Conservation (phyloP, 1,140 invertebrate species). For the Pentalonia nigronervosa region DNA sequence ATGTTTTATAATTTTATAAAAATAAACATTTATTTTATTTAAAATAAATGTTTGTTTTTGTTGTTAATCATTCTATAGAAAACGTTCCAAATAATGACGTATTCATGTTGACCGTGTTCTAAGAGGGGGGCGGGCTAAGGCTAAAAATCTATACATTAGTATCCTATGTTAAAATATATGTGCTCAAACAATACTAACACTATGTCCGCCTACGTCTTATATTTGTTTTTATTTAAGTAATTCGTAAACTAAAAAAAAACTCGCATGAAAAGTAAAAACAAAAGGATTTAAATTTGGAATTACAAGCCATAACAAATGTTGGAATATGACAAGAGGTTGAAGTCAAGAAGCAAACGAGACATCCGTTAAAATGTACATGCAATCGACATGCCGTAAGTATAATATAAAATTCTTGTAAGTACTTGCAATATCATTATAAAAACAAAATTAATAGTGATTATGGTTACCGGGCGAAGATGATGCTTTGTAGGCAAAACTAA, state of each 20-base stretch:
- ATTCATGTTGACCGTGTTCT: too few relatives aligned
- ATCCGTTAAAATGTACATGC: not conserved
- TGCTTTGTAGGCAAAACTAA: slow-evolving; percentile 4
- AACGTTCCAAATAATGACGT: too few relatives aligned
- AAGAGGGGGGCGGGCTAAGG: not conserved
- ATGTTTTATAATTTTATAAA: not conserved
- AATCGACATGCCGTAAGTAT: not conserved
- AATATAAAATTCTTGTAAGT: not conserved
- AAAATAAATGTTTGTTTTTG: not conserved
- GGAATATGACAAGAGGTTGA: not conserved
- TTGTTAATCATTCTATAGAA: not conserved
- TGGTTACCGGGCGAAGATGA: slow-evolving; percentile 36
- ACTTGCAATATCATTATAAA: not conserved
- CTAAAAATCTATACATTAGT: too few relatives aligned
- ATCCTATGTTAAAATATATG: too few relatives aligned
- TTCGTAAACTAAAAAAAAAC: not conserved
- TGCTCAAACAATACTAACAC: too few relatives aligned
- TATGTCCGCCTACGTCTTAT: too few relatives aligned
- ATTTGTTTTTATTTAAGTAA: not conserved
- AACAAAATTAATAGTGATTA: slow-evolving; percentile 4
- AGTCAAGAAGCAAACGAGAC: not conserved
- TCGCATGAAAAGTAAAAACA: not conserved
- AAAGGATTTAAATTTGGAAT: not conserved
- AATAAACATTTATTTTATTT: not conserved
- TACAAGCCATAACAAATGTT: not conserved